Evolutionary conservation across 2,888 invertebrate genomes (phyloP).

Genomic region (Caenorhabditis parvicauda): DNA sequence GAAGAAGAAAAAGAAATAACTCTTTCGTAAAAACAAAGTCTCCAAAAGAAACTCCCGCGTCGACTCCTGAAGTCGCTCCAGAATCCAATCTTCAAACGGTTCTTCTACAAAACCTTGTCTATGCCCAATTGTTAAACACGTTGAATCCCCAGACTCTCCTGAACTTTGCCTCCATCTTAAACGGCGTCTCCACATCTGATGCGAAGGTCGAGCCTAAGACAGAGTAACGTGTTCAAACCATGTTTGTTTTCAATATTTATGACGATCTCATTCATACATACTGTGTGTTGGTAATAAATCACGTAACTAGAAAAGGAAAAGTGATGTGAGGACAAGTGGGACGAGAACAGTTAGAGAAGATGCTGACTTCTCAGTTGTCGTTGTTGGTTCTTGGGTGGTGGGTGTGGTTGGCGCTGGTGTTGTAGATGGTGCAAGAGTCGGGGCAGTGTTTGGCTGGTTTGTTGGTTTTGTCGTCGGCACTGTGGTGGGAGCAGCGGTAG

Average conservation of each 20-base stretch:
- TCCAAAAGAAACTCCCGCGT: slow-evolving; percentile 11
- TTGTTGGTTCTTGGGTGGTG: not conserved
- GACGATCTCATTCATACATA: not conserved
- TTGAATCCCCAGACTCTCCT: no score
- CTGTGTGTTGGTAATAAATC: not conserved
- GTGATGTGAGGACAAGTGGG: slow-evolving; percentile 8
- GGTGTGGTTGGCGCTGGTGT: not conserved
- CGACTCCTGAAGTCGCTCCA: not conserved
- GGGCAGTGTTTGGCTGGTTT: slow-evolving; percentile 9
- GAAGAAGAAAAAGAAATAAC: slow-evolving; percentile 31
- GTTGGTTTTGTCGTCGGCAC: not conserved
- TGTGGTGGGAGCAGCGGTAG: slow-evolving; percentile 1
- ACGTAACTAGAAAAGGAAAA: slow-evolving; percentile 1
- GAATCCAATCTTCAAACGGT: not conserved
- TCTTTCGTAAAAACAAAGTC: slow-evolving; percentile 9
- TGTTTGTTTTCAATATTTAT: not conserved
- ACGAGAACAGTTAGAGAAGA: slow-evolving; percentile 8
- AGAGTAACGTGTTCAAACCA: no score
- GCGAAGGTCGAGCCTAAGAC: no score
- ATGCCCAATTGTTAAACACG: no score
- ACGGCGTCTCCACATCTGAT: no score
- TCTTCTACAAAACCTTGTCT: no score
- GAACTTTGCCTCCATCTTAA: no score
- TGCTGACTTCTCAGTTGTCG: slow-evolving; percentile 8
- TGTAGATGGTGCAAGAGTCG: slow-evolving; percentile 10